A percentile compares a stretch with the other conserved stretches of the same genome.
Conservation (phyloP, 2,888 invertebrate genomes). For the Dasysyrphus albostriatus region DNA sequence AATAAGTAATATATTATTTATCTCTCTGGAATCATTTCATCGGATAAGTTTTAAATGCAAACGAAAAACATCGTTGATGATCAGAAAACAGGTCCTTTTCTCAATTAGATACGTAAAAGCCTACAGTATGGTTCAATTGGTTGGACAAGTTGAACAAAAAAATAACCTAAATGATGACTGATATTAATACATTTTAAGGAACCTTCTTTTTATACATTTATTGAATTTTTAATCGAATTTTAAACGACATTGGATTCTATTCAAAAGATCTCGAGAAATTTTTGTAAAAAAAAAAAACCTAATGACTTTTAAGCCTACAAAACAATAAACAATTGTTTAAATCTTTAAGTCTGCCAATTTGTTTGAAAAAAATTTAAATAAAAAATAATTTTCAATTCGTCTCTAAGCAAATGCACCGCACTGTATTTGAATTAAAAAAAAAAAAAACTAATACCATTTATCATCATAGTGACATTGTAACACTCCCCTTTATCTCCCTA, state of each 20-base stretch:
- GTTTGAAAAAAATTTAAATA: too few relatives aligned
- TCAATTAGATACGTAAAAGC: background rate
- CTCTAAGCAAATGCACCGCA: background rate
- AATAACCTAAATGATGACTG: too few relatives aligned
- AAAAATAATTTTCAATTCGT: background rate
- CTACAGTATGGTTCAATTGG: background rate
- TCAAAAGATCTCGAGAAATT: too few relatives aligned
- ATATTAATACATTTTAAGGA: too few relatives aligned
- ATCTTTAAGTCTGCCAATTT: too few relatives aligned
- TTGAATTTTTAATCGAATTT: too few relatives aligned
- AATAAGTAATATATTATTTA: slow-evolving; percentile 15
- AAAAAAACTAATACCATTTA: slow-evolving; percentile 35
- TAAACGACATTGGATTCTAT: too few relatives aligned
- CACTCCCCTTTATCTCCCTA: slow-evolving; percentile 22
- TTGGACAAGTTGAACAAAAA: background rate
- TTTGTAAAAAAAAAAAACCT: too few relatives aligned
- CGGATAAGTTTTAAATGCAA: slow-evolving; percentile 1
- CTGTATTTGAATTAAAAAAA: slow-evolving; percentile 6
- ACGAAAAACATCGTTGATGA: background rate
- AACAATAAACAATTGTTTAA: too few relatives aligned
- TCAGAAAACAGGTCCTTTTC: slow-evolving; percentile 21
- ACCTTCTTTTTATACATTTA: too few relatives aligned
- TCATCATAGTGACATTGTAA: slow-evolving; percentile 34
- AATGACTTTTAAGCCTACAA: too few relatives aligned
- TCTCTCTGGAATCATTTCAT: slow-evolving; percentile 31